Conservation (phyloP, 2,888 invertebrate genomes). For the Metopia argyrocephala region DNA sequence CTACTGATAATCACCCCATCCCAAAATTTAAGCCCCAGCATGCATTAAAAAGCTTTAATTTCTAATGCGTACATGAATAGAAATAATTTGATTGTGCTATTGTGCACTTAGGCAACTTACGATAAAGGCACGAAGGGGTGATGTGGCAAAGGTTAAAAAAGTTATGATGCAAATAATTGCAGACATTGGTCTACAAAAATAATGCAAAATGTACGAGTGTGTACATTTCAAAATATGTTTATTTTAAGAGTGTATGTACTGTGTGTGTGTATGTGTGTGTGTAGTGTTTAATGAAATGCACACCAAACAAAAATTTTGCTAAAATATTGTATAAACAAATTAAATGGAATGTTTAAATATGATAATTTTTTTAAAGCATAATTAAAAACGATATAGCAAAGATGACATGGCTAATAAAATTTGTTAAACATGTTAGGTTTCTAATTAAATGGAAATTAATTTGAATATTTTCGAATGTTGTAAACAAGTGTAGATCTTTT, state of each 20-base stretch:
- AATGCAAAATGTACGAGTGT: not conserved
- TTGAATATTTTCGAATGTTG: not conserved
- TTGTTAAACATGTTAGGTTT: not conserved
- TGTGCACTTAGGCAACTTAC: slow-evolving; percentile 17
- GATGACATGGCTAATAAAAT: not conserved
- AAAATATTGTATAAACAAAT: slow-evolving; percentile 39
- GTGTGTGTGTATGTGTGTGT: not conserved
- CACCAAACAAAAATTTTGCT: not conserved
- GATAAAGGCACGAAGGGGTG: not conserved
- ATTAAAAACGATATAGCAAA: not conserved
- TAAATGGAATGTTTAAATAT: slow-evolving; percentile 33
- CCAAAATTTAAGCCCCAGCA: not conserved
- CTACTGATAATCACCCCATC: not conserved
- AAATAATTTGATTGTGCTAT: slow-evolving; percentile 9
- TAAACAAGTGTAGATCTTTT: not conserved
- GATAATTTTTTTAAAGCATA: slow-evolving; percentile 16
- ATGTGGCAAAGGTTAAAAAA: slow-evolving; percentile 6
- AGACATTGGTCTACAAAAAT: slow-evolving; percentile 27
- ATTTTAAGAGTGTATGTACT: not conserved
- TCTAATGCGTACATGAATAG: not conserved
- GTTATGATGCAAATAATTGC: slow-evolving; percentile 58
- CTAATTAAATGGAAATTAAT: not conserved
- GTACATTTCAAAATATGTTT: too few relatives aligned
- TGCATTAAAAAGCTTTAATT: not conserved
- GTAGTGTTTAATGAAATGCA: slow-evolving; percentile 25